These are phyloP conservation scores for Raja brachyura DNA, from an alignment of 2,113 vertebrate species.

Conservation along the genomic window DNA sequence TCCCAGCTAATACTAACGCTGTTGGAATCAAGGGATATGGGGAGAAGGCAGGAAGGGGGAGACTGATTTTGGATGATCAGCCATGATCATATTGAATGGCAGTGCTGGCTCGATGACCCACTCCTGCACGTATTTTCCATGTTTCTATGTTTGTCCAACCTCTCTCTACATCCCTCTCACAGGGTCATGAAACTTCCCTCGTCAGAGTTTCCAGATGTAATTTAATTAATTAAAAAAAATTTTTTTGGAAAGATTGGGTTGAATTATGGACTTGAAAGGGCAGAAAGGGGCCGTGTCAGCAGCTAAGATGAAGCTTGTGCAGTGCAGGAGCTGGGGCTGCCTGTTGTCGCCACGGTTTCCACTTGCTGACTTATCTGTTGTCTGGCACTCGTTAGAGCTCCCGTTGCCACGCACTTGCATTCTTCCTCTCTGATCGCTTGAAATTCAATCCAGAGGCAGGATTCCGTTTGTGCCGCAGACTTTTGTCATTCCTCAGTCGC, in stretches of 20 bases:
- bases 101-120: too few species aligned
- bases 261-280: background rate
- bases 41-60: too few species aligned
- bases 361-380: slow-evolving; percentile 43
- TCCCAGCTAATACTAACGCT: background rate
- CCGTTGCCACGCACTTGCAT: slow-evolving; percentile 44
- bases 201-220: background rate
- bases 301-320: background rate
- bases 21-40: too few species aligned
- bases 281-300: background rate
- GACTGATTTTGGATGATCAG: too few species aligned
- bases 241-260: background rate
- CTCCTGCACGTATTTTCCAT: too few species aligned
- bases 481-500: background rate
- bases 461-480: slow-evolving; percentile 9
- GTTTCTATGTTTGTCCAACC: too few species aligned
- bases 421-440: slow-evolving; percentile 38
- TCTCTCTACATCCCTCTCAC: background rate
- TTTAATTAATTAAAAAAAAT: too few species aligned
- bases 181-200: background rate
- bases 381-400: slow-evolving; percentile 47
- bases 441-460: slow-evolving; percentile 28
- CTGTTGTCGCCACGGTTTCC: slow-evolving; percentile 41
- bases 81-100: too few species aligned
- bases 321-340: background rate